phyloP scores from a whole-genome alignment of 1,140 invertebrate species.

The Meloidogyne chitwoodi region DNA sequence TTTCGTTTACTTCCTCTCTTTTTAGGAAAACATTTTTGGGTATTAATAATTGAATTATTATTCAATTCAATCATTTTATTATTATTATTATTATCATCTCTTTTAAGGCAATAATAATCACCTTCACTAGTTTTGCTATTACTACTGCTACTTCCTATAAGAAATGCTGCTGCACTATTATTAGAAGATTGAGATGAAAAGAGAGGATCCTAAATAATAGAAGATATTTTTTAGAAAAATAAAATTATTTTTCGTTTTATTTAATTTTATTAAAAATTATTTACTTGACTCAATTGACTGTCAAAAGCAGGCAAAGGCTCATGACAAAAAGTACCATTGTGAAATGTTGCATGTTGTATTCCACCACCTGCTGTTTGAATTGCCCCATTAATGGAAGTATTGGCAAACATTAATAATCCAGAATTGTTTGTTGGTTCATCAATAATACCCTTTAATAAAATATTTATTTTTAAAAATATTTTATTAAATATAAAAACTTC shows the following conservation, averaged over 20 bases:
- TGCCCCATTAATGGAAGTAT: not conserved
- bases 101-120: not conserved
- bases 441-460: not conserved
- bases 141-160: not conserved
- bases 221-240: not conserved
- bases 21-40: not conserved
- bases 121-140: not conserved
- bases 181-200: conserved; percentile 19
- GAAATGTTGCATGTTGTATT: not conserved
- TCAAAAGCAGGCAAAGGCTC: conserved; percentile 6
- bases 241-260: not conserved
- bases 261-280: too few species aligned
- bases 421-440: conserved; percentile 22
- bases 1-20: not conserved
- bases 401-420: not conserved
- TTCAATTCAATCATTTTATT: not conserved
- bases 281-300: conserved; percentile 13
- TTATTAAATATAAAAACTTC: conserved; percentile 36
- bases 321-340: not conserved
- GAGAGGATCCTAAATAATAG: not conserved
- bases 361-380: not conserved
- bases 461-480: not conserved
- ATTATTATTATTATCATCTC: not conserved
- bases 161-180: conserved; percentile 17
- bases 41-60: not conserved